Evolutionary conservation across 2,113 vertebrate species (phyloP).

Genomic region (Origma solitaria): DNA sequence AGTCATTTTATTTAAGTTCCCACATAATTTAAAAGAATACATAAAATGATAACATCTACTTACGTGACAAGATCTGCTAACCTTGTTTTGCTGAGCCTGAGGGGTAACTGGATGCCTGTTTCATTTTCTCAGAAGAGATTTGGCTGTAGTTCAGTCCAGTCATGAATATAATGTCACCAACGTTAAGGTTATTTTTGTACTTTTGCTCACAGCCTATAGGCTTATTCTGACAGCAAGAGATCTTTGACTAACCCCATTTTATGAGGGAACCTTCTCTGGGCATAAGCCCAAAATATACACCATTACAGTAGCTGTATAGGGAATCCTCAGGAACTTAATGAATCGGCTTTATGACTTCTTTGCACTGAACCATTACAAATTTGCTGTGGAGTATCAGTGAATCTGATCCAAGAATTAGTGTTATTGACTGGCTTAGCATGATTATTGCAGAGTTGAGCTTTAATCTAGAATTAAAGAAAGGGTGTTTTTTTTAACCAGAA

Average conservation of each 20-base stretch:
- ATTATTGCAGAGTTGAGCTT: neutral
- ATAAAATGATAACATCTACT: neutral
- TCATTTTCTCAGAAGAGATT: neutral
- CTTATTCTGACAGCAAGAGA: neutral
- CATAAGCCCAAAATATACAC: slow-evolving; percentile 14
- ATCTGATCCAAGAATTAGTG: neutral
- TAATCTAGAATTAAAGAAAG: neutral
- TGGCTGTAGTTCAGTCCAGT: neutral
- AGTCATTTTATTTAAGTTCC: neutral
- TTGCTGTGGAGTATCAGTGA: neutral
- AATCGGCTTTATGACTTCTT: slow-evolving; percentile 10
- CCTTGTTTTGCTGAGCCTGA: neutral
- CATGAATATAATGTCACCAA: neutral
- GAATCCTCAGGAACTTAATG: neutral
- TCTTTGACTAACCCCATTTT: slow-evolving; percentile 2
- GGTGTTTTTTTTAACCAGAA: neutral
- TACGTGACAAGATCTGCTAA: neutral
- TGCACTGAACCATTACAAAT: neutral
- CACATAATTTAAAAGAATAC: neutral
- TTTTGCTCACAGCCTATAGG: neutral
- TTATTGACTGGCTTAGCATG: neutral
- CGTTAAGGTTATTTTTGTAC: neutral
- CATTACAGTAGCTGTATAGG: neutral
- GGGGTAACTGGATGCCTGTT: neutral
- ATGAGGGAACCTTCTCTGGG: neutral